Base-by-base conservation (phyloP, 2,888 invertebrate species). In the Acleris sparsana region DNA sequence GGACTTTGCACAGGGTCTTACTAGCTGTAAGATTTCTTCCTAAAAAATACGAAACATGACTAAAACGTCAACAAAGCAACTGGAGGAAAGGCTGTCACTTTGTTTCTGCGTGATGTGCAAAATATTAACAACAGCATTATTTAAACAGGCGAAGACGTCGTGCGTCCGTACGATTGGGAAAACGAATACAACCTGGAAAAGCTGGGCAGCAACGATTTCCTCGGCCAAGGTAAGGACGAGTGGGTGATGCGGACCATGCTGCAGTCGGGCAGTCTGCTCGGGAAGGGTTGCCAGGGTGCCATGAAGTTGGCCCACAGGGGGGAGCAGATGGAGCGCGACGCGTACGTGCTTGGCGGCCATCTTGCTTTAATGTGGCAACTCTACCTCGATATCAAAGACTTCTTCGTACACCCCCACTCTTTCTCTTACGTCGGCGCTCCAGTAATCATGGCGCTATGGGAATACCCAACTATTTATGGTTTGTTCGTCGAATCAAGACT, bases 301-400 rank as follows among this genome's bases (percentile, higher is more conserved):
- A 90, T 92, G 89, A 91, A 87, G 69, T 76, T 92, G 1, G 84
- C 89, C 3, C 70, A 73, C 3, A 78, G 75, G 2, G 85, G 85
- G 0, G 75, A 77, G 43, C 75, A 82, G 2, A 77, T 84, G 76
- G 90, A 92, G 62, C 78, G 75, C 16, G 80, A 87, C 53, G 92
- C 91, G 0, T 92, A 91, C 71, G 79, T 76, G 44, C 80, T 92
- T 4, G 92, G 92, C 2, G 90, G 89, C 0, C 92, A 91, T 67
- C 75, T 92, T 51, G 90, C 89, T 0, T 70, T 91, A 16, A 74
- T 90, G n/a, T 92, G 92, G 91, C 92, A 92, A 71, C 74, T 92
- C 0, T 86, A 92, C 67, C 72, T 92, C 3, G 92, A 92, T 60
- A 81, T 89, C 0, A 91, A 89, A 74, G 92, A 92, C 73, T 92